These are phyloP conservation scores for Coronaproctus castanopsis DNA, from an alignment of 2,888 invertebrate genomes.

Conservation along the genomic window DNA sequence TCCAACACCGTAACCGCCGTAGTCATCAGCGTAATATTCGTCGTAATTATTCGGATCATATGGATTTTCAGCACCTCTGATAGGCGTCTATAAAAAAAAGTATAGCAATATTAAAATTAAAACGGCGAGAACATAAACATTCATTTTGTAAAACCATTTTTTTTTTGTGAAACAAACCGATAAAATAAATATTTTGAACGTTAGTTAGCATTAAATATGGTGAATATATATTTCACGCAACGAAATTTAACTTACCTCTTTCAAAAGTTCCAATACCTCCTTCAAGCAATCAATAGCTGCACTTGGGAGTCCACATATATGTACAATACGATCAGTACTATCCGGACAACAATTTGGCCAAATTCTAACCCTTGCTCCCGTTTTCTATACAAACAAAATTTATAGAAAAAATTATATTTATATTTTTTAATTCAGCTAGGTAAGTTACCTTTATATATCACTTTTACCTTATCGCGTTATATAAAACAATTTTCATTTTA, in stretches of 20 bases:
- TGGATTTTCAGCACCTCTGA: conserved; percentile 61
- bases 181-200: too few relatives aligned
- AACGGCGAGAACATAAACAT: too few relatives aligned
- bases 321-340: conserved; percentile 90
- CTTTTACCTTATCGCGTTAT: not conserved
- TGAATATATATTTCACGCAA: conserved; percentile 4
- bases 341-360: conserved; percentile 87
- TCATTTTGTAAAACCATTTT: too few relatives aligned
- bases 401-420: not conserved
- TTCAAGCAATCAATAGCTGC: conserved; percentile 63
- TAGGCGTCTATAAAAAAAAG: conserved; percentile 20
- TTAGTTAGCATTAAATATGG: conserved; percentile 1
- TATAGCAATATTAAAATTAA: too few relatives aligned
- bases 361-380: conserved; percentile 84
- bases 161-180: too few relatives aligned
- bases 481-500: not conserved
- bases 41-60: conserved; percentile 96
- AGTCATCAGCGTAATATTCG: conserved; percentile 79
- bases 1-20: conserved; percentile 69
- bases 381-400: conserved; percentile 47
- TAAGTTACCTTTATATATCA: too few relatives aligned
- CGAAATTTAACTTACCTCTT: conserved; percentile 58
- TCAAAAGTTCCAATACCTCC: conserved; percentile 67
- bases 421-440: too few relatives aligned
- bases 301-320: conserved; percentile 63